phyloP scores from a whole-genome alignment of 92 coral and sea anemone species.

The Umimayanthus chanpuru region DNA sequence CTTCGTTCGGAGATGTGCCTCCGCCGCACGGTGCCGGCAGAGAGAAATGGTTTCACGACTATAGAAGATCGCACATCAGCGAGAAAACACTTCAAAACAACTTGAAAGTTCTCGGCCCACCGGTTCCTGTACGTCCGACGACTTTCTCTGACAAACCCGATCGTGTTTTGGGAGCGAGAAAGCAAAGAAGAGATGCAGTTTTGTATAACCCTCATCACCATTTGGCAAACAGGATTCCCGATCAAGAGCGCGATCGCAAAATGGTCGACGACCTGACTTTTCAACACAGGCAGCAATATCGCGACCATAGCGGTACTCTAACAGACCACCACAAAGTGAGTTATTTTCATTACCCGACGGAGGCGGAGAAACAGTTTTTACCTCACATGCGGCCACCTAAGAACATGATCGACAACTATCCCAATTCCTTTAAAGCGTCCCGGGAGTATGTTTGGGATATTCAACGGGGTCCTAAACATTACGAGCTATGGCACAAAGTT shows the following conservation, averaged over 20 bases:
- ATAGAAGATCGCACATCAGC: slow-evolving; percentile 82
- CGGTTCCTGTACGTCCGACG: slow-evolving; percentile 88
- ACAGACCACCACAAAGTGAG: slow-evolving; percentile 70
- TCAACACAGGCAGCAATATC: slow-evolving; percentile 89
- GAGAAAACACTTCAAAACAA: slow-evolving; percentile 75
- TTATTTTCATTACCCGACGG: slow-evolving; percentile 91
- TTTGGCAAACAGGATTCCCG: slow-evolving; percentile 85
- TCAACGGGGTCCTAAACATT: slow-evolving; percentile 92
- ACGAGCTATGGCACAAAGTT: slow-evolving; percentile 82
- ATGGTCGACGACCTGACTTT: slow-evolving; percentile 69
- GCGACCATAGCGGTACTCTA: slow-evolving; percentile 81
- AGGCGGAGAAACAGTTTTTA: slow-evolving; percentile 86
- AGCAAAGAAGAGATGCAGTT: slow-evolving; percentile 76
- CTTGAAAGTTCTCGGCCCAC: slow-evolving; percentile 75
- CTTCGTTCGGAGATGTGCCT: slow-evolving; percentile 60
- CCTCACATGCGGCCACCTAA: slow-evolving; percentile 57
- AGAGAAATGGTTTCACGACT: slow-evolving; percentile 95
- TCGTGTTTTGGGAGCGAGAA: slow-evolving; percentile 83
- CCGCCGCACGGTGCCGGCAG: slow-evolving; percentile 76
- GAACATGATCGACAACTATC: slow-evolving; percentile 69
- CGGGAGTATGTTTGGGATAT: slow-evolving; percentile 81
- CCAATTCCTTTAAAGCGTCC: slow-evolving; percentile 76
- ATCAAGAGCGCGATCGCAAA: slow-evolving; percentile 90
- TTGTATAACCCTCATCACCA: slow-evolving; percentile 77
- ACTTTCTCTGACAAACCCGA: slow-evolving; percentile 91